Conservation (phyloP, 2,888 invertebrate genomes). For the Dioctria linearis region DNA sequence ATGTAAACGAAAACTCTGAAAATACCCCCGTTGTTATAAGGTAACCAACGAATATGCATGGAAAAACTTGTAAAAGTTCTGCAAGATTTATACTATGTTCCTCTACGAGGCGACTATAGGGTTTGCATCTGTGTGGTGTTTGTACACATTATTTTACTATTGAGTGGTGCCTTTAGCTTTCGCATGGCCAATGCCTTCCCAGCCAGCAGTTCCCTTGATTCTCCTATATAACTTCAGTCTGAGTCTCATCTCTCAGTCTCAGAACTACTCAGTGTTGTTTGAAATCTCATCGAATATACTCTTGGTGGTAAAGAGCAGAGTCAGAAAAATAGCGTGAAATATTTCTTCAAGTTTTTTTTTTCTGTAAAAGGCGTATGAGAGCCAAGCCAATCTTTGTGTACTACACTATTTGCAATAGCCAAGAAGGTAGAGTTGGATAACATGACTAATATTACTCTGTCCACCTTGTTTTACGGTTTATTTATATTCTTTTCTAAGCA, state of each 20-base stretch:
- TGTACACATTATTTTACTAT: conserved; percentile 28
- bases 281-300: conserved; percentile 52
- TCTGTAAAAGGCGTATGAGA: conserved; percentile 44
- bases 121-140: conserved; percentile 30
- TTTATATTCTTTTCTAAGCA: conserved; percentile 6
- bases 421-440: conserved; percentile 39
- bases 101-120: neutral
- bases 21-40: neutral
- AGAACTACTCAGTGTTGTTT: conserved; percentile 36
- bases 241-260: conserved; percentile 33
- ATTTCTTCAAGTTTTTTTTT: conserved; percentile 36
- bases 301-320: conserved; percentile 31
- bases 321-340: conserved; percentile 22
- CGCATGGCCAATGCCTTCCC: conserved; percentile 20
- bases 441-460: conserved; percentile 8
- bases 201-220: conserved; percentile 9
- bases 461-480: conserved; percentile 29
- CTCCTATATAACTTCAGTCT: conserved; percentile 18
- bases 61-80: conserved; percentile 25
- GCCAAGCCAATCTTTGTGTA: conserved; percentile 7
- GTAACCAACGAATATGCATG: conserved; percentile 26
- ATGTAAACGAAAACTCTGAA: neutral
- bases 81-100: conserved; percentile 29
- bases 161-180: conserved; percentile 34
- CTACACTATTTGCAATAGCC: conserved; percentile 4